Evolutionary conservation across 1,140 invertebrate genomes (phyloP), one percentile per base, ranked within the genome.

Genomic region (Mactra quadrangularis): DNA sequence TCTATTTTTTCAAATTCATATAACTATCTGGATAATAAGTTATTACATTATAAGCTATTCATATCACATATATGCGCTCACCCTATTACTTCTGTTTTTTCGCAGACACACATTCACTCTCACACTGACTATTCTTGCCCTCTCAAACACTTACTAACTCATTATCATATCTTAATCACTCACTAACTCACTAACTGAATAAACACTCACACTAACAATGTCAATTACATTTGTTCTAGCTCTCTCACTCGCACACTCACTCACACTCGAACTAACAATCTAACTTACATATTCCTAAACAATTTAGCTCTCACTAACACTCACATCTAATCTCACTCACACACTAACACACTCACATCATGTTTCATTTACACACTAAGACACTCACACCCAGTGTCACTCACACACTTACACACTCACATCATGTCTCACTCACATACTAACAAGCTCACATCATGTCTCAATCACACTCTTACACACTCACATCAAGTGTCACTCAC

Each of bases 361-460:
- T 11, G 33, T 47, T 38, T 45, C 33, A 45, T 31, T 45, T 38
- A 17, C 66, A 70, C 66, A 45, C 27, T 17, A 6, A 25, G 33
- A 45, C 66, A 45, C 19, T 45, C 66, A 25, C 66, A 70, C 66
- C 45, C 45, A 70, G 33, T 47, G 33, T 45, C 66, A 45, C 45
- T 45, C 66, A 25, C 41, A 70, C 66, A 45, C 45, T 45, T 38
- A 25, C 66, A 50, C 66, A 45, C 19, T 45, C 66, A 11, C 27
- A 70, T 38, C 45, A 45, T 4, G n/a, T n/a, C n/a, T n/a, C n/a
- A n/a, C n/a, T n/a, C n/a, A n/a, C n/a, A n/a, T n/a, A n/a, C n/a
- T n/a, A n/a, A n/a, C n/a, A n/a, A n/a, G n/a, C n/a, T n/a, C n/a
- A n/a, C n/a, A n/a, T n/a, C n/a, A n/a, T n/a, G n/a, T n/a, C n/a